These are phyloP conservation scores for Archilochus colubris DNA, from an alignment of 2,113 vertebrate genomes.

Conservation along the genomic window DNA sequence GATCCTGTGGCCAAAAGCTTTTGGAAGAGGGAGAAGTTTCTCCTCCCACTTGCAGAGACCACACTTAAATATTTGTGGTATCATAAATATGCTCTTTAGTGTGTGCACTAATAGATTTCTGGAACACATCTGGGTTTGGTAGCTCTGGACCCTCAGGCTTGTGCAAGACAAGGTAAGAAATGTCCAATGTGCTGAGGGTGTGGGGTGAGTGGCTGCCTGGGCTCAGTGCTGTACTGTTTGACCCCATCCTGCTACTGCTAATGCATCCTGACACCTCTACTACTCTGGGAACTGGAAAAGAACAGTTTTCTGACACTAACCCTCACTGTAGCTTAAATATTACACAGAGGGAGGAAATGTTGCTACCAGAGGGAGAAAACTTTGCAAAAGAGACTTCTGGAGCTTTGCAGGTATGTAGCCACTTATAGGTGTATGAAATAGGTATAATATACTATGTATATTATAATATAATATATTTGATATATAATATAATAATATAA, in stretches of 20 bases:
- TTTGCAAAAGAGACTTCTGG: neutral
- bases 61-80: constrained; percentile 45
- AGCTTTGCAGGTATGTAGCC: neutral
- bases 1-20: constrained; percentile 24
- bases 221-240: neutral
- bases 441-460: neutral
- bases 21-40: constrained; percentile 43
- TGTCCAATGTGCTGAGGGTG: neutral
- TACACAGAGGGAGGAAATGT: neutral
- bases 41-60: constrained; percentile 43
- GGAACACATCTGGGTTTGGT: constrained; percentile 11
- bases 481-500: too few relatives aligned
- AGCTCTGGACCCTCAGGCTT: neutral
- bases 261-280: neutral
- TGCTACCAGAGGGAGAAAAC: neutral
- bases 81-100: constrained; percentile 39
- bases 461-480: too few relatives aligned
- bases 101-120: neutral
- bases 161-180: neutral
- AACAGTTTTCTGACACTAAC: neutral
- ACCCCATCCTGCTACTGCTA: neutral
- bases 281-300: neutral
- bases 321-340: neutral
- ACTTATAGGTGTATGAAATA: neutral
- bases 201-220: neutral